Conservation (phyloP, 2,888 invertebrate genomes). For the Drosophila yooni region DNA sequence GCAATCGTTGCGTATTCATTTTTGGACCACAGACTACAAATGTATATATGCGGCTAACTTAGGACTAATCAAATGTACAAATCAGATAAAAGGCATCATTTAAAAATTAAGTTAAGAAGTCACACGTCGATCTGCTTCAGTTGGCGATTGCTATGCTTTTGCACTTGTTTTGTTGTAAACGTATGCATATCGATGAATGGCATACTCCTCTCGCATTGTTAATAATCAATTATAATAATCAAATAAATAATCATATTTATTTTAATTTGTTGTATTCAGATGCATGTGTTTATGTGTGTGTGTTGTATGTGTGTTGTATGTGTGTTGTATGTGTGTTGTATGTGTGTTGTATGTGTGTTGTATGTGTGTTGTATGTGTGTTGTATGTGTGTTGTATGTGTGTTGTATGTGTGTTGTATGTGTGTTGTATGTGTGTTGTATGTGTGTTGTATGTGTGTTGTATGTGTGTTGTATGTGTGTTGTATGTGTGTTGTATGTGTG, state of each 20-base stretch:
- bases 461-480: neutral
- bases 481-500: neutral
- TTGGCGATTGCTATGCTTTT: constrained; percentile 17
- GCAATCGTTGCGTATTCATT: constrained; percentile 36
- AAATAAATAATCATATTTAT: constrained; percentile 40
- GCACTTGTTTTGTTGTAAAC: constrained; percentile 17
- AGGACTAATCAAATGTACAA: constrained; percentile 53
- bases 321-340: neutral
- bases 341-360: neutral
- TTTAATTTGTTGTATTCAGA: constrained; percentile 12
- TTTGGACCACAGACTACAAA: constrained; percentile 55
- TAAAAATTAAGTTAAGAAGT: constrained; percentile 6
- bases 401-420: neutral
- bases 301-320: neutral
- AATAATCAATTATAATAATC: constrained; percentile 15
- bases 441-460: neutral
- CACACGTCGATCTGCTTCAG: constrained; percentile 8
- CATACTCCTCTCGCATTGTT: constrained; percentile 1
- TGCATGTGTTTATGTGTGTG: constrained; percentile 1
- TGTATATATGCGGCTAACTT: constrained; percentile 39
- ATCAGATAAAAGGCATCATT: neutral
- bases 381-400: neutral
- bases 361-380: too few species aligned
- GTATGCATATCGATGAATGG: constrained; percentile 5
- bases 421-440: neutral